These are phyloP conservation scores for Sclerodermus sp. DNA, from an alignment of 2,888 invertebrate species.

Conservation along the genomic window DNA sequence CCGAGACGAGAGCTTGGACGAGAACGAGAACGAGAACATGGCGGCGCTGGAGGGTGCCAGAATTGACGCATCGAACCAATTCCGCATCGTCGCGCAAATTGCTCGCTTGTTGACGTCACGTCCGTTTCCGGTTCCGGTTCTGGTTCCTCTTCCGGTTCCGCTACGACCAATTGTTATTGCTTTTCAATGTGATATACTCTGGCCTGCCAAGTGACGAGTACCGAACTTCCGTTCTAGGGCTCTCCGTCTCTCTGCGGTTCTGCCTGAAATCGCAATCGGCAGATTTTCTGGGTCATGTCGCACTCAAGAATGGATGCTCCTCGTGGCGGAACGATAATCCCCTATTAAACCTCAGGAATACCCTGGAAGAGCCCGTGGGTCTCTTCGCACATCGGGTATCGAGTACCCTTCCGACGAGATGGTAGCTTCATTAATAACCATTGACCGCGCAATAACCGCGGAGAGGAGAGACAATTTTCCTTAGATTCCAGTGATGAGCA, in stretches of 20 bases:
- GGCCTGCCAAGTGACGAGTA: not conserved
- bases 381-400: too few species aligned
- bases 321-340: too few species aligned
- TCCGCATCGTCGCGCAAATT: conserved; percentile 41
- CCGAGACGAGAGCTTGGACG: not conserved
- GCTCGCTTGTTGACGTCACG: conserved; percentile 45
- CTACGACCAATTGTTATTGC: conserved; percentile 45
- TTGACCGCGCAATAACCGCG: too few species aligned
- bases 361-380: too few species aligned
- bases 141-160: conserved; percentile 44
- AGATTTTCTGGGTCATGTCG: not conserved
- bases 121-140: conserved; percentile 44
- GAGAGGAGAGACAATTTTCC: too few species aligned
- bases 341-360: too few species aligned
- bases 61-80: conserved; percentile 28
- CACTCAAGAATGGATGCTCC: not conserved
- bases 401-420: too few species aligned
- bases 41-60: conserved; percentile 2
- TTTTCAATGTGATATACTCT: conserved; percentile 30
- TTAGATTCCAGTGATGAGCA: too few species aligned
- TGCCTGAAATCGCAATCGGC: conserved; percentile 1
- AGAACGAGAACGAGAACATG: not conserved
- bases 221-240: not conserved
- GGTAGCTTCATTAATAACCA: too few species aligned
- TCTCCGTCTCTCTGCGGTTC: not conserved